A percentile compares a stretch with the other conserved stretches of the same genome.
Evolutionary conservation across 1,140 invertebrate species (phyloP).

Genomic region (Trigoniulus corallinus): DNA sequence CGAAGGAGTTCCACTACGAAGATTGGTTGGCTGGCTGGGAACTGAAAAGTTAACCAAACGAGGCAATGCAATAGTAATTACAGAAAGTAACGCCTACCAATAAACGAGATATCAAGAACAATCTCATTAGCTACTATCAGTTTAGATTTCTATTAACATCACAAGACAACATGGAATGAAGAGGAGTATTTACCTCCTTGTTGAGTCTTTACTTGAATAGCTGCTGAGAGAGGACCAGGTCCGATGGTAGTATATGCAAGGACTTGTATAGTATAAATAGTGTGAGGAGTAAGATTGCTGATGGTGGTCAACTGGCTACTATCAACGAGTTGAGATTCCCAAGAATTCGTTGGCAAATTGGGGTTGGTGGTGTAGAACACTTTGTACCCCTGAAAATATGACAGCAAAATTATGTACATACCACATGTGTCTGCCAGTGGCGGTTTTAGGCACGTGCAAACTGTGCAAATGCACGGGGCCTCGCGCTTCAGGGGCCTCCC

Average conservation of each 20-base stretch:
- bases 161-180: too few species aligned
- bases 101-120: too few species aligned
- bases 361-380: slow-evolving; percentile 88
- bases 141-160: too few species aligned
- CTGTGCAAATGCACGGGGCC: too few species aligned
- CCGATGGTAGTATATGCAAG: slow-evolving; percentile 82
- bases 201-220: slow-evolving; percentile 89
- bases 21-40: slow-evolving; percentile 81
- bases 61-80: neutral
- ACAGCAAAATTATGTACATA: slow-evolving; percentile 1
- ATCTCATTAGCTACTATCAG: too few species aligned
- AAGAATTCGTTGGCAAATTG: slow-evolving; percentile 64
- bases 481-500: too few species aligned
- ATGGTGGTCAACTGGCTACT: slow-evolving; percentile 87
- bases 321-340: slow-evolving; percentile 82
- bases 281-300: slow-evolving; percentile 66
- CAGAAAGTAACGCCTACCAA: too few species aligned
- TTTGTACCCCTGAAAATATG: slow-evolving; percentile 81
- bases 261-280: slow-evolving; percentile 79
- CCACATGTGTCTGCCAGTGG: too few species aligned
- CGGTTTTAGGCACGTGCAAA: too few species aligned
- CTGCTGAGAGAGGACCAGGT: slow-evolving; percentile 71
- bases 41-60: slow-evolving; percentile 37
- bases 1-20: slow-evolving; percentile 49
- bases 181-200: slow-evolving; percentile 58